Evolutionary conservation across 2,888 invertebrate genomes (phyloP), one percentile per base, ranked within the genome.

Genomic region (Leuctra nigra): DNA sequence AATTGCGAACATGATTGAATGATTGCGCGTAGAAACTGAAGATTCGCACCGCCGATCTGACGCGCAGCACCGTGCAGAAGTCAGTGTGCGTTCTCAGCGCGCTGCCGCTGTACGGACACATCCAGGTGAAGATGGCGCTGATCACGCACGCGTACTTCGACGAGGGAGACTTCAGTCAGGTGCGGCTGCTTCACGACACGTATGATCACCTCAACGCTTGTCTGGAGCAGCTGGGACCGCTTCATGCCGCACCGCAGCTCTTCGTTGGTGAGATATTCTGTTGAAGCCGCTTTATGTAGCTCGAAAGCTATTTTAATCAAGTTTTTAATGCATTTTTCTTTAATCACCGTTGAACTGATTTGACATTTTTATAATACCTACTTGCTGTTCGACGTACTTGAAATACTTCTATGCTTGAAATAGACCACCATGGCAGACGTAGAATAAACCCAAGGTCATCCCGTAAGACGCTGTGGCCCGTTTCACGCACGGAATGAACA

Each of bases 131-230:
- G 76, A 83, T 99, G 77, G 87, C 94, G 61, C 77, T 98, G 7
- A 97, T 99, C 59, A 98, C 98, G 0, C 87, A 94, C 69, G 96
- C 96, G 1, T 99, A 97, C 76, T 99, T 99, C 72, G 86, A 95
- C 57, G 94, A 96, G 70, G 91, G 91, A 18, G 93, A 94, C 74
- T 94, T 94, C 69, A 87, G 88, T 62, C 87, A 90, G 73, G 89
- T 91, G 2, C 85, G 88, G 13, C 77, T 93, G 36, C 75, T 98
- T 56, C 86, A 93, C 68, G 93, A 97, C 69, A 95, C 96, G 48
- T 97, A 86, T 73, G 84, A 86, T 65, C 94, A 95, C 73, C 77
- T 98, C 44, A 94, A 94, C 71, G 84, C 86, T 58, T 94, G 94
- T 67, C 66, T 75, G 53, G 66, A 76, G 23, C 71, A 72, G 59